phyloP scores from a whole-genome alignment of 2,113 vertebrate species.

The cat (Felis catus) region DNA sequence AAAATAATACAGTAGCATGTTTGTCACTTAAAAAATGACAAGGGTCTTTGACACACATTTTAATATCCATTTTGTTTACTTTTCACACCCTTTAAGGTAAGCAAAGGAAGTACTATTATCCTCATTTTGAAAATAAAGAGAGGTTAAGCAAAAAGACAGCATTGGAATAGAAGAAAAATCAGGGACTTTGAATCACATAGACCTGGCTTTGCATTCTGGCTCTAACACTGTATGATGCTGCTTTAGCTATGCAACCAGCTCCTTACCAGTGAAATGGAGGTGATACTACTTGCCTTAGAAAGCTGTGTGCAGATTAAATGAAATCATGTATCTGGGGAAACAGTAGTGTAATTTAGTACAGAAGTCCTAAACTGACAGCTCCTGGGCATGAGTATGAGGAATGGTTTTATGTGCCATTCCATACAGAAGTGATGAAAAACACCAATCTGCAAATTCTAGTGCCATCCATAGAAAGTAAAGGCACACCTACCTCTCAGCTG shows the following conservation, averaged over 20 bases:
- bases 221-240: neutral
- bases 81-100: neutral
- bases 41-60: neutral
- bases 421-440: neutral
- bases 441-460: neutral
- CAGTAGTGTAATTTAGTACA: neutral
- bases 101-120: neutral
- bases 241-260: neutral
- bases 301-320: neutral
- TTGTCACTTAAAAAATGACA: neutral
- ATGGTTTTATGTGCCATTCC: neutral
- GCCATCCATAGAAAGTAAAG: neutral
- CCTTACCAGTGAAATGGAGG: neutral
- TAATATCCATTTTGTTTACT: conserved; percentile 1
- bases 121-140: conserved; percentile 2
- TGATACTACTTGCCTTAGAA: neutral
- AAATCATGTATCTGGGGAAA: neutral
- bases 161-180: neutral
- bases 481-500: neutral
- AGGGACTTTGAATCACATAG: neutral
- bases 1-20: neutral
- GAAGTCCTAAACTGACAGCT: neutral
- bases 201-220: neutral
- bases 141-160: neutral
- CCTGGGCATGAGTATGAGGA: neutral